These are phyloP conservation scores for Enteromius afrohamiltoni DNA, from an alignment of 2,797 vertebrate genomes.

Conservation along the genomic window DNA sequence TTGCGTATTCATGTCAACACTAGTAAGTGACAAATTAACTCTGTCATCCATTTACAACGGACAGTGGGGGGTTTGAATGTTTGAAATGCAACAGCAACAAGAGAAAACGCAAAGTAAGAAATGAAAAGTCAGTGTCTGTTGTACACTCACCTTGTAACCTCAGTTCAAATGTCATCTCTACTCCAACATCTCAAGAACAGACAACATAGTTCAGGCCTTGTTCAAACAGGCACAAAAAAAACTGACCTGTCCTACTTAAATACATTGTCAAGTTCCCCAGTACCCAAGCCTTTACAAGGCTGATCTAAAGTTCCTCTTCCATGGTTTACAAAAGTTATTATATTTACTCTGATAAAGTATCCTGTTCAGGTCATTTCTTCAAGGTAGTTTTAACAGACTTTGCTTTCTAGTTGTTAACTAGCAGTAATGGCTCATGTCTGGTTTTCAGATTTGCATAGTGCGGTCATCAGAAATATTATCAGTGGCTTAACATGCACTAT, in stretches of 20 bases:
- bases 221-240: neutral
- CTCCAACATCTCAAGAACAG: slow-evolving; percentile 45
- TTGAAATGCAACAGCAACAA: neutral
- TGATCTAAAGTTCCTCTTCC: neutral
- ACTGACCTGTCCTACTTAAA: neutral
- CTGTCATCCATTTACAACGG: neutral
- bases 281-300: neutral
- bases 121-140: neutral
- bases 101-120: neutral
- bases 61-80: neutral
- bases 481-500: neutral
- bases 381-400: no score
- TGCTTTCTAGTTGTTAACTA: neutral
- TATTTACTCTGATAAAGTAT: neutral
- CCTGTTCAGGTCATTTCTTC: neutral
- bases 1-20: neutral
- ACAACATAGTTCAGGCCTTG: slow-evolving; percentile 7
- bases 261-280: neutral
- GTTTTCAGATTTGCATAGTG: neutral
- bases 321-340: neutral
- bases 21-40: slow-evolving; percentile 3
- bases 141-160: slow-evolving; percentile 32
- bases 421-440: neutral
- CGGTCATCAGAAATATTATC: neutral
- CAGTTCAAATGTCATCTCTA: slow-evolving; percentile 48